A percentile compares a stretch with the other conserved stretches of the same genome.
Evolutionary conservation across 2,797 vertebrate genomes (phyloP).

Genomic region (Orestias chungarensis): DNA sequence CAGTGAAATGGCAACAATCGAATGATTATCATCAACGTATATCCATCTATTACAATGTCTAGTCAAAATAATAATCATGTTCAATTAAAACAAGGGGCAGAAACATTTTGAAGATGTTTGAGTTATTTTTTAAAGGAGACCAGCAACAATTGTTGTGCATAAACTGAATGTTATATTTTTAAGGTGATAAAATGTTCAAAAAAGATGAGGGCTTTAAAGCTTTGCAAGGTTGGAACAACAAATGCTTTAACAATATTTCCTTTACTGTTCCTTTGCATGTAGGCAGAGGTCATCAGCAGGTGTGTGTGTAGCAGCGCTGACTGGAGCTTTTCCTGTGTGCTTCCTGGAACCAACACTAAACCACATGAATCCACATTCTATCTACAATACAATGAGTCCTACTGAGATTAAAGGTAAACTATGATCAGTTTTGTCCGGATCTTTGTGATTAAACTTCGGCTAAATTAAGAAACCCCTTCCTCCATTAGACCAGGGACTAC

Average conservation of each 20-base stretch:
- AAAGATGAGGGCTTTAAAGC: accelerated
- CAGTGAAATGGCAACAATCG: not conserved
- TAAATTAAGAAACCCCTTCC: not conserved
- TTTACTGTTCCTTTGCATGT: conserved; percentile 30
- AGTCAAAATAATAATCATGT: not conserved
- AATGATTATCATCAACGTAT: not conserved
- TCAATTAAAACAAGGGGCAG: not conserved
- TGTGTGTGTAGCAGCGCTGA: conserved; percentile 90
- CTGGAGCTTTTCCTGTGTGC: conserved; percentile 89
- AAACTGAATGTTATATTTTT: not conserved
- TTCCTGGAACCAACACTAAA: conserved; percentile 91
- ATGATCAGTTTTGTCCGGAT: not conserved
- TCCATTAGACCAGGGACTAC: conserved; percentile 78
- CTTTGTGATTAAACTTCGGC: not conserved
- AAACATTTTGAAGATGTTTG: not conserved
- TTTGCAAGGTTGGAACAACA: too few relatives aligned
- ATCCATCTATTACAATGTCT: not conserved
- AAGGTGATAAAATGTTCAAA: not conserved
- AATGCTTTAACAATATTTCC: not conserved
- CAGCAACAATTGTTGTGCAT: not conserved
- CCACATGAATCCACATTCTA: conserved; percentile 84
- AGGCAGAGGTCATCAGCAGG: conserved; percentile 88
- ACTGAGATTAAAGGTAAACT: conserved; percentile 84
- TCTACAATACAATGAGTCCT: conserved; percentile 84
- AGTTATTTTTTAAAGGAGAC: not conserved